Conservation (phyloP, 2,797 vertebrate genomes). For the Eurystomus glaucurus region DNA sequence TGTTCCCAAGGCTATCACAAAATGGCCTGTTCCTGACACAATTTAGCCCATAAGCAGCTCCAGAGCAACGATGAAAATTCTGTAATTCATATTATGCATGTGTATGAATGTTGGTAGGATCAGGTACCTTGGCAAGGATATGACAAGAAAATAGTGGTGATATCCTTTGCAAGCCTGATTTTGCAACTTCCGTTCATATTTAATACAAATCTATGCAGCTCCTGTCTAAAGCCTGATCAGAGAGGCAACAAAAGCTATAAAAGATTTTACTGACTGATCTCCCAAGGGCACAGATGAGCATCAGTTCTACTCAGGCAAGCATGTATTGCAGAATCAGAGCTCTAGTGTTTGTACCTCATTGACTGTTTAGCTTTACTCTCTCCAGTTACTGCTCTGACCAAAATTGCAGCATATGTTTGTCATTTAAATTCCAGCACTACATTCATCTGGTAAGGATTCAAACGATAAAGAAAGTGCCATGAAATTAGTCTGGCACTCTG, state of each 20-base stretch:
- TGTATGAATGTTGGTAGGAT: not conserved
- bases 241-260: not conserved
- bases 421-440: conserved; percentile 17
- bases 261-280: not conserved
- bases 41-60: not conserved
- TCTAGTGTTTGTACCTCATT: not conserved
- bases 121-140: not conserved
- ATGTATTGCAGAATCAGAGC: not conserved
- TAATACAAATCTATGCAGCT: not conserved
- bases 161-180: not conserved
- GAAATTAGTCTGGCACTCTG: conserved; percentile 36
- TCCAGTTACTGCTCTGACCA: not conserved
- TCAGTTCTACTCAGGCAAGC: not conserved
- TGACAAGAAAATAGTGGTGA: not conserved
- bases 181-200: not conserved
- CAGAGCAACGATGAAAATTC: not conserved
- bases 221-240: not conserved
- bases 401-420: not conserved
- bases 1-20: not conserved
- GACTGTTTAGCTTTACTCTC: not conserved
- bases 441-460: conserved; percentile 15
- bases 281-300: not conserved
- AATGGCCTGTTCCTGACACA: rapidly evolving
- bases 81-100: not conserved
- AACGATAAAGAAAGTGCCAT: conserved; percentile 2